phyloP scores from a whole-genome alignment of 64 coral and sea anemone genomes.

The Montipora foliosa region DNA sequence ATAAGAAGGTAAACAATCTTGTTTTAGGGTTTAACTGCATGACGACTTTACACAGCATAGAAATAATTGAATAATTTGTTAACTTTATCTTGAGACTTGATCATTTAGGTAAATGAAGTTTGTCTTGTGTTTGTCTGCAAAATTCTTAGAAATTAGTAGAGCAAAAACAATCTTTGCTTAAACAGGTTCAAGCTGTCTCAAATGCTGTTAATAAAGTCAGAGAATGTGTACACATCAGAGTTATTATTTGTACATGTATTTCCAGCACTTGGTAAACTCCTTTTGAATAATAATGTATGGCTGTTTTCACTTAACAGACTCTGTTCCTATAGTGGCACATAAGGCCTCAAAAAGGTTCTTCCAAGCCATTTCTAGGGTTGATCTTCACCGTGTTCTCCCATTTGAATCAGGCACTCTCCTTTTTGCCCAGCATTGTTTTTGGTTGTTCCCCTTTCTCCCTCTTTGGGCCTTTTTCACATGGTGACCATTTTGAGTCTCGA shows the following conservation, averaged over 20 bases:
- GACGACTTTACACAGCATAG: constrained; percentile 19
- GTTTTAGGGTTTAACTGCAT: constrained; percentile 10
- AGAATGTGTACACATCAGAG: constrained; percentile 2
- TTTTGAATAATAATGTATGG: no score
- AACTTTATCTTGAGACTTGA: background rate
- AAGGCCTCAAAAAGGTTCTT: no score
- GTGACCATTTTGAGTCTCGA: no score
- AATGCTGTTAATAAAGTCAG: constrained; percentile 44
- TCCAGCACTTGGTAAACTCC: no score
- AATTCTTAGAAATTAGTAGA: background rate
- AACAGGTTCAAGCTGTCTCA: background rate
- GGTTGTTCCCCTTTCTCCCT: no score
- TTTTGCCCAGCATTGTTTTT: no score
- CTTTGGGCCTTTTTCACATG: no score
- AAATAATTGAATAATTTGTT: background rate
- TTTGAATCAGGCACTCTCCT: no score
- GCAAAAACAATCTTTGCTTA: background rate
- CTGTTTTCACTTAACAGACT: no score
- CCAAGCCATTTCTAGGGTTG: no score
- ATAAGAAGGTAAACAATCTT: background rate
- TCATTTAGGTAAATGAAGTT: background rate
- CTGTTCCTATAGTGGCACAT: no score
- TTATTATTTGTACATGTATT: background rate
- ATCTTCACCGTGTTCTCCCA: no score
- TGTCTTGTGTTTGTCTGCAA: background rate